A percentile compares a stretch with the other conserved stretches of the same genome.
Conservation (phyloP, 53 echinoderm and acorn worm species). For the Zoroaster sp. region DNA sequence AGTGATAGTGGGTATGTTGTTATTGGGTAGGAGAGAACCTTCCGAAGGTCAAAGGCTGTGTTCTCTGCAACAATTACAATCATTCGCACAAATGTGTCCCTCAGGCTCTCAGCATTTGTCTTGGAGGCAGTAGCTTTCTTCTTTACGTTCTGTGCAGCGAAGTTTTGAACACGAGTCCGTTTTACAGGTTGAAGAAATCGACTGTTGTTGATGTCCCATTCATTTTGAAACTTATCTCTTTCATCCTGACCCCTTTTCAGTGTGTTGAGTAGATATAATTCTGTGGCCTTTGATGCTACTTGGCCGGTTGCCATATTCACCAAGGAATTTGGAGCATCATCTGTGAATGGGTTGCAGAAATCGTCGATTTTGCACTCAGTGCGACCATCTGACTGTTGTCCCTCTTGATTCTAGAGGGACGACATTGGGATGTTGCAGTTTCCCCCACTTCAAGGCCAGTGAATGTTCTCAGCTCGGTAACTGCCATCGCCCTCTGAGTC, state of each 20-base stretch:
- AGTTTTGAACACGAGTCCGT: conserved; percentile 52
- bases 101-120: no score
- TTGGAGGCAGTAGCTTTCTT: no score
- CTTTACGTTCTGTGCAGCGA: conserved; percentile 51
- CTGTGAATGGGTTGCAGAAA: conserved; percentile 68
- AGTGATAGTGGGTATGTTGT: no score
- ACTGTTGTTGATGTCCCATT: conserved; percentile 40
- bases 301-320: conserved; percentile 69
- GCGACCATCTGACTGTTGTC: conserved; percentile 62
- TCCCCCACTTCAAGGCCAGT: conserved; percentile 52
- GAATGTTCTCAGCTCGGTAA: conserved; percentile 29
- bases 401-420: conserved; percentile 43
- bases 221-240: conserved; percentile 50
- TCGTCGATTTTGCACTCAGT: conserved; percentile 43
- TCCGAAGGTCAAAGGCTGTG: no score
- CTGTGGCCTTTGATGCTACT: conserved; percentile 59
- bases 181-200: conserved; percentile 64
- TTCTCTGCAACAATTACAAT: no score
- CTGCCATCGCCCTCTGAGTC: conserved; percentile 43
- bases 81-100: no score
- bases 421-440: conserved; percentile 50
- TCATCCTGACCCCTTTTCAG: conserved; percentile 35
- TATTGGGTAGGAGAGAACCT: no score
- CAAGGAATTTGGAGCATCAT: conserved; percentile 24
- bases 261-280: conserved; percentile 38